Conservation (phyloP, 2,888 invertebrate species). For the Calameuta filiformis region DNA sequence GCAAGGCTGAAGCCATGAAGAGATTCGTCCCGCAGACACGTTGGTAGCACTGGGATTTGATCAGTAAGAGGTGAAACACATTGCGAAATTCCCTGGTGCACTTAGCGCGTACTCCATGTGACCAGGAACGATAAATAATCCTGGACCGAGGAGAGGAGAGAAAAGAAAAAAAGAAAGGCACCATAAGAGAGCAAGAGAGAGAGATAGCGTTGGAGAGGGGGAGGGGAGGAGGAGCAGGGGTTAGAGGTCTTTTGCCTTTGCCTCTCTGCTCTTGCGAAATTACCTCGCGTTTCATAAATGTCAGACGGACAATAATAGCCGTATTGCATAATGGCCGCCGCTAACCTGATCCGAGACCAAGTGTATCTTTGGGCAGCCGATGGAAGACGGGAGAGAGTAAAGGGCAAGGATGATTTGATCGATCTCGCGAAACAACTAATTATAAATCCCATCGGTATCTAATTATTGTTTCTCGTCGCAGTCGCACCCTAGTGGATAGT, state of each 20-base stretch:
- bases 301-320: conserved; percentile 21
- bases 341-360: not conserved
- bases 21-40: no score
- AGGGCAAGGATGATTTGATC: not conserved
- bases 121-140: no score
- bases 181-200: conserved; percentile 6
- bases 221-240: not conserved
- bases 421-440: no score
- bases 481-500: no score
- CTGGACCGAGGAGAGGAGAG: not conserved
- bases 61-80: no score
- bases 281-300: conserved; percentile 25
- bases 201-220: conserved; percentile 15
- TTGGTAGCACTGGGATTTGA: no score
- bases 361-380: not conserved
- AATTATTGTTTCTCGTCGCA: no score
- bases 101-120: no score
- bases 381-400: not conserved
- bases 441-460: no score
- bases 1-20: no score
- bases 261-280: conserved; percentile 27
- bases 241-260: conserved; percentile 1
- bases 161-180: not conserved
- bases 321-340: not conserved
- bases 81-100: no score